These are phyloP conservation scores for Dipodomys spectabilis DNA, from an alignment of 2,113 vertebrate species.

Conservation along the genomic window DNA sequence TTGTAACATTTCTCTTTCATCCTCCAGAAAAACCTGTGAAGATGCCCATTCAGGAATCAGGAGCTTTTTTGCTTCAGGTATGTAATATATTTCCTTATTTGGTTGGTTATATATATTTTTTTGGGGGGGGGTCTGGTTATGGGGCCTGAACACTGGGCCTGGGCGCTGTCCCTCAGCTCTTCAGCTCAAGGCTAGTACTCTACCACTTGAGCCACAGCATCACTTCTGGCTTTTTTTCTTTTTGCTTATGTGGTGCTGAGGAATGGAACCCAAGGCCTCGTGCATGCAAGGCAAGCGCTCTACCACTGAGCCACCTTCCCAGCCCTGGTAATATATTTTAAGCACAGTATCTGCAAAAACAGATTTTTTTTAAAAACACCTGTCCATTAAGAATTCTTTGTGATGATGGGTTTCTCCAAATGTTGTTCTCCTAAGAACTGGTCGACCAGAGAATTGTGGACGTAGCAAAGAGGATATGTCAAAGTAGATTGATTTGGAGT, in stretches of 20 bases:
- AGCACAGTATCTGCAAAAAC: not conserved
- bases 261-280: too few species aligned
- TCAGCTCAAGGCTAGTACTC: too few species aligned
- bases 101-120: not conserved
- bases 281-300: too few species aligned
- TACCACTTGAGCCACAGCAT: too few species aligned
- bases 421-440: not conserved
- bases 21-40: slow-evolving; percentile 76
- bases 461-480: not conserved
- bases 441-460: not conserved
- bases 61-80: slow-evolving; percentile 78
- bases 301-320: too few species aligned
- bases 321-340: not conserved
- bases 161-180: too few species aligned
- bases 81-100: not conserved
- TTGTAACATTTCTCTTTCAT: slow-evolving; percentile 4
- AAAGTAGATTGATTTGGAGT: slow-evolving; percentile 5
- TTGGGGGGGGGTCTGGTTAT: too few species aligned
- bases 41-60: slow-evolving; percentile 83
- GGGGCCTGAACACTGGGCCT: too few species aligned
- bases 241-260: too few species aligned
- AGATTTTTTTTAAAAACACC: not conserved
- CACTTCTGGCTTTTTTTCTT: too few species aligned
- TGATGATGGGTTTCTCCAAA: not conserved
- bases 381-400: slow-evolving; percentile 2